Evolutionary conservation across 2,888 invertebrate species (phyloP).

Genomic region (Lochmaea crataegi): DNA sequence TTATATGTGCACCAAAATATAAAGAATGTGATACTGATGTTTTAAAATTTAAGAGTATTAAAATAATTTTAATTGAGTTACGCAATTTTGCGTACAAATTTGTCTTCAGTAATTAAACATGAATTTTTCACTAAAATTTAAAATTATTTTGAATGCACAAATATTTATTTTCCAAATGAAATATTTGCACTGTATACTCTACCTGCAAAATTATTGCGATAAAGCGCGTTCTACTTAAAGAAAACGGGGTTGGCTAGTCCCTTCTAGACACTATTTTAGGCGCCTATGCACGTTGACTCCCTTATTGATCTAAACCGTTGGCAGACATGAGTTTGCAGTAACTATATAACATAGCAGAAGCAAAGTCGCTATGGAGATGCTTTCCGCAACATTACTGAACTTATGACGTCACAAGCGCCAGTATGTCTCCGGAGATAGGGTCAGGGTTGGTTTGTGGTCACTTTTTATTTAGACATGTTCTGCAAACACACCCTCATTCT

Average conservation of each 20-base stretch:
- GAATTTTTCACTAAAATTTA: too few relatives aligned
- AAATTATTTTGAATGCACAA: background rate
- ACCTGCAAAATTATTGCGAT: background rate
- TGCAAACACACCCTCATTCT: background rate
- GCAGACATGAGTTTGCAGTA: conserved; percentile 51
- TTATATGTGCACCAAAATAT: too few relatives aligned
- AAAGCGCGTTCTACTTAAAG: background rate
- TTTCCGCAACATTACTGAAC: conserved; percentile 64
- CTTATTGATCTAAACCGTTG: conserved; percentile 50
- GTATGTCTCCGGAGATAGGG: conserved; percentile 69
- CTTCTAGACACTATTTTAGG: conserved; percentile 3
- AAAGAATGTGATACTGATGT: too few relatives aligned
- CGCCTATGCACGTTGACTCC: conserved; percentile 27
- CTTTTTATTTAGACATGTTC: background rate
- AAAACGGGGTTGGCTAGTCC: conserved; percentile 11
- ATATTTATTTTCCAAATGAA: background rate
- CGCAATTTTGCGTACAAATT: too few relatives aligned
- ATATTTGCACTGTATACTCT: too few relatives aligned
- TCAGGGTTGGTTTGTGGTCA: conserved; percentile 51
- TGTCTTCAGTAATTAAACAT: too few relatives aligned
- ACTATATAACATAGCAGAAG: conserved; percentile 54
- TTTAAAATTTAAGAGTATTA: too few relatives aligned
- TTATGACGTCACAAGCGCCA: conserved; percentile 62
- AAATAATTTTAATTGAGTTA: too few relatives aligned
- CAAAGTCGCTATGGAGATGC: conserved; percentile 60